A percentile compares a stretch with the other conserved stretches of the same genome.
These are phyloP conservation scores for Pangasius djambal DNA, from an alignment of 2,797 vertebrate species.

Conservation along the genomic window DNA sequence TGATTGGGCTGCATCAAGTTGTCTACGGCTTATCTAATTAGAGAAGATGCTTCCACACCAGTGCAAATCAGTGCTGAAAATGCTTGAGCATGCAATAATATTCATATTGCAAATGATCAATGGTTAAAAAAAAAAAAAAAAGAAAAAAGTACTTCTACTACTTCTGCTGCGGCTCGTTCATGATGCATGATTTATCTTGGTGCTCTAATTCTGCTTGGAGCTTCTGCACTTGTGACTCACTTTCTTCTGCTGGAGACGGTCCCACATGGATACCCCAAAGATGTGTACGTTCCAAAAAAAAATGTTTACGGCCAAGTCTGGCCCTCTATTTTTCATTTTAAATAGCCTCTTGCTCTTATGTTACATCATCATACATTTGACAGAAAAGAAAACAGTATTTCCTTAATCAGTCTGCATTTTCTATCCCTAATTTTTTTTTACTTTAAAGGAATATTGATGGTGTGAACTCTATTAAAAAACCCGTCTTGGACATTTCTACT, in stretches of 20 bases:
- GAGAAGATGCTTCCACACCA: background rate
- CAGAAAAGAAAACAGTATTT: background rate
- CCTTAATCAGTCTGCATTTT: background rate
- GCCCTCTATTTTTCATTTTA: background rate
- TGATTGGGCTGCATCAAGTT: background rate
- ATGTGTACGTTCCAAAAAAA: background rate
- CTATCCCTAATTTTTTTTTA: background rate
- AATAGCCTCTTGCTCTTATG: conserved; percentile 7
- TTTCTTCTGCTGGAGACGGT: conserved; percentile 15
- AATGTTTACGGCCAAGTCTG: background rate
- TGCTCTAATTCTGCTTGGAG: conserved; percentile 3
- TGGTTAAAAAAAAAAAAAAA: too few relatives aligned
- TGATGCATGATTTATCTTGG: background rate
- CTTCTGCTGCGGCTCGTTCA: background rate
- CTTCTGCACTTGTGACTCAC: background rate
- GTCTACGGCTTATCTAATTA: background rate
- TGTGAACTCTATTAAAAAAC: background rate
- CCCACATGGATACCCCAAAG: background rate
- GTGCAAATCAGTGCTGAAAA: background rate
- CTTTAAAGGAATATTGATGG: background rate
- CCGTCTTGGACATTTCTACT: background rate
- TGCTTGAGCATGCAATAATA: background rate
- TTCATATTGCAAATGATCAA: background rate
- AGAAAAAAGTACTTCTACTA: background rate
- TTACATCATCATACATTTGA: background rate